These are phyloP conservation scores for Spilosoma lubricipeda DNA, from an alignment of 2,888 invertebrate species.

Conservation along the genomic window DNA sequence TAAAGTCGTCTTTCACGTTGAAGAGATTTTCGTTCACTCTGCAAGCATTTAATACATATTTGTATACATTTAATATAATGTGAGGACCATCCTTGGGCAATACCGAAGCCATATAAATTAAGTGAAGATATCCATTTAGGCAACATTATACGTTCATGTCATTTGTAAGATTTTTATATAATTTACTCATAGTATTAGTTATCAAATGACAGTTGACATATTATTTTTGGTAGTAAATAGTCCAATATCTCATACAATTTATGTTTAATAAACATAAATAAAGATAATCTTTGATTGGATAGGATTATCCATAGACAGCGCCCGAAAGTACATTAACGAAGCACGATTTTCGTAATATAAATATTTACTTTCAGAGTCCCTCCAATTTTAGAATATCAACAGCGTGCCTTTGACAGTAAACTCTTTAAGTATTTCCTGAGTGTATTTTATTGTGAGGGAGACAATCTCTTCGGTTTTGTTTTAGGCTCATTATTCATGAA, in stretches of 20 bases:
- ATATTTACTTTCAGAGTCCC: slow-evolving; percentile 33
- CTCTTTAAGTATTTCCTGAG: slow-evolving; percentile 13
- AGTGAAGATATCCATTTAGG: no score
- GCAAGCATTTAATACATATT: no score
- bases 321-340: slow-evolving; percentile 21
- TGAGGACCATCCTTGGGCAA: no score
- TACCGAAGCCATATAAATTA: no score
- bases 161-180: no score
- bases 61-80: no score
- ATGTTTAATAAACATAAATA: not conserved
- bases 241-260: not conserved
- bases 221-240: not conserved
- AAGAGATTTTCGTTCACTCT: no score
- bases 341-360: slow-evolving; percentile 29
- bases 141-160: no score
- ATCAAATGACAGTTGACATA: no score
- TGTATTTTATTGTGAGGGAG: not conserved
- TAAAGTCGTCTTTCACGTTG: no score
- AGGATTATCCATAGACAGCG: not conserved
- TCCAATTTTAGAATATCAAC: slow-evolving; percentile 23
- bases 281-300: not conserved
- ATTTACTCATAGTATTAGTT: no score
- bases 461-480: slow-evolving; percentile 10
- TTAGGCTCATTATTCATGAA: slow-evolving; percentile 14
- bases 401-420: slow-evolving; percentile 14